Evolutionary conservation across 2,888 invertebrate species (phyloP).

Genomic region (Amphimallon solstitiale): DNA sequence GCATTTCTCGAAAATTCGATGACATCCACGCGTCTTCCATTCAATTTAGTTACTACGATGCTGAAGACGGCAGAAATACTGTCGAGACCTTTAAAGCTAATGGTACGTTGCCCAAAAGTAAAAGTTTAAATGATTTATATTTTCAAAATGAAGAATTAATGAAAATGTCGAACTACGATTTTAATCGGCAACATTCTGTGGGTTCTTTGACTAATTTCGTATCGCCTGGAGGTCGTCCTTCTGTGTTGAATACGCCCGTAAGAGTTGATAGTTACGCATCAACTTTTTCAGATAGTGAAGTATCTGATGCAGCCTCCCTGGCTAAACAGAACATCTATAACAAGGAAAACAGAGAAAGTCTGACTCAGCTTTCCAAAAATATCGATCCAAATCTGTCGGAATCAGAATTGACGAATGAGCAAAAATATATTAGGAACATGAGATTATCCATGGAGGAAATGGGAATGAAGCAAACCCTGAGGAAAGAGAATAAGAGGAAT

Average conservation of each 20-base stretch:
- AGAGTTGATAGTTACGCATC: conserved; percentile 6
- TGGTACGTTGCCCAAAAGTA: conserved; percentile 46
- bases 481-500: conserved; percentile 47
- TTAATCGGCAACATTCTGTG: conserved; percentile 20
- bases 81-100: conserved; percentile 12
- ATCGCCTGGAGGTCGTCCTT: neutral
- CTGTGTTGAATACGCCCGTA: neutral
- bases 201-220: conserved; percentile 35
- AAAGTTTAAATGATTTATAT: conserved; percentile 50
- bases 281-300: conserved; percentile 15
- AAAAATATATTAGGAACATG: conserved; percentile 53
- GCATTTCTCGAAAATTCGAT: conserved; percentile 33
- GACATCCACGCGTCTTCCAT: conserved; percentile 38
- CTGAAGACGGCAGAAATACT: conserved; percentile 13
- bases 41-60: conserved; percentile 40
- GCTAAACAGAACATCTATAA: conserved; percentile 8
- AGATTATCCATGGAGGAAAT: conserved; percentile 52
- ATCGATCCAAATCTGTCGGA: conserved; percentile 51
- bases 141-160: conserved; percentile 28
- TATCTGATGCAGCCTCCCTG: conserved; percentile 17
- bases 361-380: conserved; percentile 50
- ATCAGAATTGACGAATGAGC: conserved; percentile 51
- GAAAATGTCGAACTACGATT: conserved; percentile 25
- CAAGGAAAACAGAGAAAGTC: conserved; percentile 42
- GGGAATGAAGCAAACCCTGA: conserved; percentile 51